Evolutionary conservation across 2,113 vertebrate genomes (phyloP).

Genomic region (Corythaixoides concolor): DNA sequence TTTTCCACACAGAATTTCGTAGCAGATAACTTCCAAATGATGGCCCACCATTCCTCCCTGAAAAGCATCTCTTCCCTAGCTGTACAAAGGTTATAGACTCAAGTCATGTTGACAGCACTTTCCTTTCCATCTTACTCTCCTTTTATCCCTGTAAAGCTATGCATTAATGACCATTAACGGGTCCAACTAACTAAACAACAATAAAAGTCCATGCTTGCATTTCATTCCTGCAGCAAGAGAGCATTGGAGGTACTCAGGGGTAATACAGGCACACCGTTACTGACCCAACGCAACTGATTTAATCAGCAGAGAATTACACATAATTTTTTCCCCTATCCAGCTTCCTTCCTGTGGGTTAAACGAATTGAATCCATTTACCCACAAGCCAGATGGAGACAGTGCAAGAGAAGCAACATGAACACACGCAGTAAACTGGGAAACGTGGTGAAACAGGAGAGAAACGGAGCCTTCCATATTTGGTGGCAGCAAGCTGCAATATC

Average conservation of each 20-base stretch:
- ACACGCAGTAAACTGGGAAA: background rate
- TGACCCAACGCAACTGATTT: background rate
- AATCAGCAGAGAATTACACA: too few relatives aligned
- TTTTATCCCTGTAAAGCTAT: background rate
- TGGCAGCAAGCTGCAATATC: background rate
- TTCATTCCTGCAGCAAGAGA: background rate
- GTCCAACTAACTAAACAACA: background rate
- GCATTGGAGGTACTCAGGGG: background rate
- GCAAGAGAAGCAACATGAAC: background rate
- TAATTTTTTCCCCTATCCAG: background rate
- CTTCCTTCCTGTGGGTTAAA: background rate
- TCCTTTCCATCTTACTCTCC: background rate
- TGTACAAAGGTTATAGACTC: background rate
- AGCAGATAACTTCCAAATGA: background rate
- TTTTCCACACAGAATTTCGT: background rate
- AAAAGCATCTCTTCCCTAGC: background rate
- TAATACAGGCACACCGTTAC: background rate
- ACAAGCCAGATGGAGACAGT: background rate
- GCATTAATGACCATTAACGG: background rate
- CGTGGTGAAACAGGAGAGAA: background rate
- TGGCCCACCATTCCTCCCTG: background rate
- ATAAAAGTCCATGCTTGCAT: fast-evolving
- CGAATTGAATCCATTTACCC: background rate
- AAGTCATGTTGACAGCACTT: background rate
- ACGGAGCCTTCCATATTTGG: background rate